A percentile compares a stretch with the other conserved stretches of the same genome.
These are phyloP conservation scores for Drosophila kikkawai DNA, from an alignment of 1,140 invertebrate species.

Conservation along the genomic window DNA sequence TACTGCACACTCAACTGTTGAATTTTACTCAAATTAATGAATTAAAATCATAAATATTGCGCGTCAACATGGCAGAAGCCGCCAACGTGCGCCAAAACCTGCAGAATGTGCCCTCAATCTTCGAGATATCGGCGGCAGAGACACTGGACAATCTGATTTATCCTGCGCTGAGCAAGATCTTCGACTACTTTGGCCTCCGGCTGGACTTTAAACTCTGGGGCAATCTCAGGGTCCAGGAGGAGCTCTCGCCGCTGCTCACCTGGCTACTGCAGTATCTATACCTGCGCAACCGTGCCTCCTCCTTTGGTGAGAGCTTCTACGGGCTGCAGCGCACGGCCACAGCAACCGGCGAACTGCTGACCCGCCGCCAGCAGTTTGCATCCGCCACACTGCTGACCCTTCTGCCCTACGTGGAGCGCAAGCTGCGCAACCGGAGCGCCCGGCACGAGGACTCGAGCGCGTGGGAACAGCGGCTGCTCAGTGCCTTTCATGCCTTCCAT, in stretches of 20 bases:
- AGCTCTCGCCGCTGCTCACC: constrained; percentile 72
- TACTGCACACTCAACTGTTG: constrained; percentile 31
- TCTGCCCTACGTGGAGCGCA: constrained; percentile 71
- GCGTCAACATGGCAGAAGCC: constrained; percentile 59
- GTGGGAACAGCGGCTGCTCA: constrained; percentile 64
- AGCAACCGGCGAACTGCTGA: constrained; percentile 57
- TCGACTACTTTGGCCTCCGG: constrained; percentile 74
- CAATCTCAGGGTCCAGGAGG: constrained; percentile 59
- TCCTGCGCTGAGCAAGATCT: constrained; percentile 80
- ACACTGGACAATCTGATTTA: constrained; percentile 81
- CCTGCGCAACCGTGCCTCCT: constrained; percentile 72
- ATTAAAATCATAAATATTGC: background rate
- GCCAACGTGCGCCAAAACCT: constrained; percentile 81
- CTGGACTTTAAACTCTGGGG: constrained; percentile 82
- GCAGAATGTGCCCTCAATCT: constrained; percentile 80
- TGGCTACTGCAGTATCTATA: constrained; percentile 79
- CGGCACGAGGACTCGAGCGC: constrained; percentile 55
- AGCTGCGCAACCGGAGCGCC: constrained; percentile 54
- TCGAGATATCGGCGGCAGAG: constrained; percentile 80
- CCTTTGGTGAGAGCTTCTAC: constrained; percentile 82
- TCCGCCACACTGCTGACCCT: constrained; percentile 71
- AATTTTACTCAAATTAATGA: constrained; percentile 11
- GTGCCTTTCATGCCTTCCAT: constrained; percentile 69
- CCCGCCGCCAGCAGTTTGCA: constrained; percentile 55
- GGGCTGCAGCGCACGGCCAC: constrained; percentile 73